Evolutionary conservation across 2,797 vertebrate species (phyloP).

Genomic region (Gadopsis bispinosus): DNA sequence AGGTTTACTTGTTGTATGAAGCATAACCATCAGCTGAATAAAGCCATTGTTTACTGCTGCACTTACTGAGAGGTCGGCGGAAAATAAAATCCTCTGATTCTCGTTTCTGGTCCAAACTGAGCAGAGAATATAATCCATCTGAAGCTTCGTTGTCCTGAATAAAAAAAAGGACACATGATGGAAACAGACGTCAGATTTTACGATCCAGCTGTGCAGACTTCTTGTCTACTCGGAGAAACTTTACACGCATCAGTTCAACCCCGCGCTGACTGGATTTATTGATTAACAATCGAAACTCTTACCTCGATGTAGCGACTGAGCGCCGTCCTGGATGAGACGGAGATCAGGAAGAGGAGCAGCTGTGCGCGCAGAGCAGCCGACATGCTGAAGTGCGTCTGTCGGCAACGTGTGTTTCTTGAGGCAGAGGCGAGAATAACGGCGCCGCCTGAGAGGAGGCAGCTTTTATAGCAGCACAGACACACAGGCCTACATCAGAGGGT

Average conservation of each 20-base stretch:
- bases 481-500: conserved; percentile 50
- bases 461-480: conserved; percentile 75
- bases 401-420: conserved; percentile 42
- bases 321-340: conserved; percentile 85
- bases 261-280: neutral
- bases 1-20: neutral
- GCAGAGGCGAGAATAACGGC: conserved; percentile 60
- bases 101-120: conserved; percentile 88
- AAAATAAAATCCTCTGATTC: conserved; percentile 88
- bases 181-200: conserved; percentile 1
- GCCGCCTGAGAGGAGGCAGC: conserved; percentile 56
- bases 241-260: conserved; percentile 15
- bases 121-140: conserved; percentile 86
- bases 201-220: neutral
- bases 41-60: conserved; percentile 29
- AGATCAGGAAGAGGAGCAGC: conserved; percentile 85
- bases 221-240: conserved; percentile 14
- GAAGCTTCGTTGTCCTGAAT: conserved; percentile 84
- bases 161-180: conserved; percentile 14
- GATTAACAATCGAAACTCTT: conserved; percentile 57
- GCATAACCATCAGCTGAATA: conserved; percentile 32
- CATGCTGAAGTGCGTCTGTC: conserved; percentile 83
- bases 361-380: conserved; percentile 81
- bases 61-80: conserved; percentile 91
- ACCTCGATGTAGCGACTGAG: conserved; percentile 90